phyloP scores from a whole-genome alignment of 1,140 invertebrate species.

The Ceratosolen fusciceps region DNA sequence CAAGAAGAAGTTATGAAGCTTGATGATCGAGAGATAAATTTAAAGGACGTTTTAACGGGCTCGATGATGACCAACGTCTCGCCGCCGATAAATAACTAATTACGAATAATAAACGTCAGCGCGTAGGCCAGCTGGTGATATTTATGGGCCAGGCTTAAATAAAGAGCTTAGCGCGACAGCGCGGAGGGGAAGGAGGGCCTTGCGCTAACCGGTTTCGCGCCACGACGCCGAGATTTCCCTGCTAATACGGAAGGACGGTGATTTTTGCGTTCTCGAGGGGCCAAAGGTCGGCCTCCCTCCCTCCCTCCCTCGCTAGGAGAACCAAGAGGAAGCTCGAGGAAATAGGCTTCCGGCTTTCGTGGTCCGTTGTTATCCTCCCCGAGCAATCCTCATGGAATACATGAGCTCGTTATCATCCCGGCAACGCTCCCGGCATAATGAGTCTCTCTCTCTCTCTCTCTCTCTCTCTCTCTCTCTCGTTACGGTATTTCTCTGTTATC shows the following conservation, averaged over 20 bases:
- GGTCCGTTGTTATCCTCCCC: not conserved
- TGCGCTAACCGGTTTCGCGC: not conserved
- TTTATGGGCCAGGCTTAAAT: conserved; percentile 13
- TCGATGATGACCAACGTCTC: not conserved
- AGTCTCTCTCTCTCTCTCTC: no score
- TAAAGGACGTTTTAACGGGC: conserved; percentile 36
- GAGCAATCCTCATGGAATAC: not conserved
- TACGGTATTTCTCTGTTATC: not conserved
- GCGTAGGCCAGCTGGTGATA: not conserved
- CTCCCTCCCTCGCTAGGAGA: no score
- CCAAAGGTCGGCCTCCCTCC: no score
- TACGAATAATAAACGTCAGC: conserved; percentile 44
- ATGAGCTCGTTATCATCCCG: not conserved
- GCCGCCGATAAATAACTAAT: conserved; percentile 41
- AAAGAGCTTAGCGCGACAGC: not conserved
- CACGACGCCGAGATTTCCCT: no score
- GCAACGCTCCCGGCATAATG: no score
- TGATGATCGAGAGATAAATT: conserved; percentile 28
- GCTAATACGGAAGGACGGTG: no score
- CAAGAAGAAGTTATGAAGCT: not conserved
- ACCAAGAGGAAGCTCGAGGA: not conserved
- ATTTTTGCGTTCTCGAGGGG: no score
- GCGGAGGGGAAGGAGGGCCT: not conserved
- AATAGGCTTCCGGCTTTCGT: not conserved
- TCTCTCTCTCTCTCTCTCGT: no score